Conservation (phyloP, 1,140 invertebrate genomes). For the Hyposmocoma kahamanoa region DNA sequence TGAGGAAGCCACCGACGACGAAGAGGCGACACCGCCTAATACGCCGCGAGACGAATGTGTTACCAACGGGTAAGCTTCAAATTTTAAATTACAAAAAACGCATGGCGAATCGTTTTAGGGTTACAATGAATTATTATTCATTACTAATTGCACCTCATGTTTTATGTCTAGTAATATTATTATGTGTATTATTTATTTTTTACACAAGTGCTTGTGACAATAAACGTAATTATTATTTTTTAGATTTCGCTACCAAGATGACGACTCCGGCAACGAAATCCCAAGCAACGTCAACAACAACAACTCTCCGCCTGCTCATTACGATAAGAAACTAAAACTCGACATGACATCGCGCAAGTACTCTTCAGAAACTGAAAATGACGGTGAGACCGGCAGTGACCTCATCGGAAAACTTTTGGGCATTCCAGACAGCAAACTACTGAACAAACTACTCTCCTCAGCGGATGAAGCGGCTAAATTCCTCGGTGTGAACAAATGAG, state of each 20-base stretch:
- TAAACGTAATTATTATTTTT: too few species aligned
- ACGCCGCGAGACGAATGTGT: constrained; percentile 31
- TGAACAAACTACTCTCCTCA: constrained; percentile 89
- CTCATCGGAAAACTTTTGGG: constrained; percentile 92
- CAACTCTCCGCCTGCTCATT: constrained; percentile 58
- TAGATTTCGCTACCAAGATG: constrained; percentile 56
- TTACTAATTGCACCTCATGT: too few species aligned
- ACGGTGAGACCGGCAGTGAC: constrained; percentile 79
- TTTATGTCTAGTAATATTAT: too few species aligned
- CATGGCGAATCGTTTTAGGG: too few species aligned
- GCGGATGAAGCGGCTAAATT: constrained; percentile 91
- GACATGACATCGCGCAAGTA: constrained; percentile 66
- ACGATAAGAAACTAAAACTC: constrained; percentile 74
- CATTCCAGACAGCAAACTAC: constrained; percentile 88
- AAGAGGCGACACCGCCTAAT: constrained; percentile 59
- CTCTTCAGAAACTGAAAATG: constrained; percentile 62
- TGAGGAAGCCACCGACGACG: constrained; percentile 67
- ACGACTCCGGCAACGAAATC: constrained; percentile 61
- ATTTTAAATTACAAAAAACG: too few species aligned
- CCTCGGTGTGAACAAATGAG: constrained; percentile 84
- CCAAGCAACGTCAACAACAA: constrained; percentile 74
- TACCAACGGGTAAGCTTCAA: constrained; percentile 57
- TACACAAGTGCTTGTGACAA: too few species aligned
- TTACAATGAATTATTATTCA: too few species aligned
- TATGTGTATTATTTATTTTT: too few species aligned